These are phyloP conservation scores for Cyclina sinensis DNA, from an alignment of 1,140 invertebrate species.

Conservation along the genomic window DNA sequence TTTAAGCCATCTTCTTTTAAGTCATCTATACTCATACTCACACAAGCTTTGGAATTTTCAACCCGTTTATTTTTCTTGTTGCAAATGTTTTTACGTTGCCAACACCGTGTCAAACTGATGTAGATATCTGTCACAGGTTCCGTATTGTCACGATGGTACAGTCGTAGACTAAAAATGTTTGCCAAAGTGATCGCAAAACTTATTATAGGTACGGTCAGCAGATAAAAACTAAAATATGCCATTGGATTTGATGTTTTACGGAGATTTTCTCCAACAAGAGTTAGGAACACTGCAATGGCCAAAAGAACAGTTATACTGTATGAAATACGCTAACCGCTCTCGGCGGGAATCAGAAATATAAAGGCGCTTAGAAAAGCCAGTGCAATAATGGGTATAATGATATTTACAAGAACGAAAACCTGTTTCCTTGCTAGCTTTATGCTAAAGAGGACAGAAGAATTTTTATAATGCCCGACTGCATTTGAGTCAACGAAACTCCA, in stretches of 20 bases:
- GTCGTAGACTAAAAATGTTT: constrained; percentile 20
- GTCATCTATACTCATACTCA: background rate
- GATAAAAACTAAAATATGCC: constrained; percentile 34
- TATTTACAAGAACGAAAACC: constrained; percentile 88
- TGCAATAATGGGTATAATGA: constrained; percentile 89
- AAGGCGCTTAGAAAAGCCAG: constrained; percentile 88
- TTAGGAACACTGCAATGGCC: constrained; percentile 89
- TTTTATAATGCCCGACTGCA: background rate
- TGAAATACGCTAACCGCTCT: constrained; percentile 88
- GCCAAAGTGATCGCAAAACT: constrained; percentile 44
- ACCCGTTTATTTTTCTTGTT: background rate
- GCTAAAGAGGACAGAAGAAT: background rate
- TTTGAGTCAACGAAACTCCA: constrained; percentile 14
- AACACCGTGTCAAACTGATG: background rate
- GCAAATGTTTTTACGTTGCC: no score
- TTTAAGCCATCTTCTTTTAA: no score
- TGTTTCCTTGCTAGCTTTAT: constrained; percentile 71
- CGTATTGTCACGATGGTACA: background rate
- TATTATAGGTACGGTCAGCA: constrained; percentile 46
- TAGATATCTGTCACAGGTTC: background rate
- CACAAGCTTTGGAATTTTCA: background rate
- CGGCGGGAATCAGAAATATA: constrained; percentile 89
- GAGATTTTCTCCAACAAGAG: constrained; percentile 87
- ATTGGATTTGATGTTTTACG: constrained; percentile 86
- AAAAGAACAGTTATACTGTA: constrained; percentile 88